phyloP scores from a whole-genome alignment of 2,113 vertebrate genomes.

The Rhinopomastus cyanomelas region DNA sequence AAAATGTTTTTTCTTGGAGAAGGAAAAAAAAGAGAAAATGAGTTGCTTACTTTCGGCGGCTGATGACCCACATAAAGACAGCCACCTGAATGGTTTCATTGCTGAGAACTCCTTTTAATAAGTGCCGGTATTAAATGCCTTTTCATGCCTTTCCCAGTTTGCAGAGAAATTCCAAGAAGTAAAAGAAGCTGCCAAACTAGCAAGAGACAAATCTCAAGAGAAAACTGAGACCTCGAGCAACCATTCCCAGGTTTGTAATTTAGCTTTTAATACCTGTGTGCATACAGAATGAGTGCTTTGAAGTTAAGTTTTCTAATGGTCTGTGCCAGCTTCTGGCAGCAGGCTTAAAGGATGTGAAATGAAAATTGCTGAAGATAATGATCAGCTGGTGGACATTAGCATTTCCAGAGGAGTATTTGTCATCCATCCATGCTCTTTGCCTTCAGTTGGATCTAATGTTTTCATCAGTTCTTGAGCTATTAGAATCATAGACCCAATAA shows the following conservation, averaged over 20 bases:
- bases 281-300: background rate
- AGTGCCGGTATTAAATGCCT: no score
- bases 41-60: background rate
- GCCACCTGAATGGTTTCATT: background rate
- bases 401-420: conserved; percentile 21
- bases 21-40: background rate
- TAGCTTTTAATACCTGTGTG: background rate
- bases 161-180: conserved; percentile 98
- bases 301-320: conserved; percentile 15
- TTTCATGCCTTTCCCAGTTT: conserved; percentile 81
- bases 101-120: background rate
- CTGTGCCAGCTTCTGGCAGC: background rate
- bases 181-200: conserved; percentile 91
- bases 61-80: background rate
- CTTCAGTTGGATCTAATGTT: background rate
- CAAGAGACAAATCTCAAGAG: conserved; percentile 94
- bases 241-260: conserved; percentile 87
- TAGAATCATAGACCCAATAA: background rate
- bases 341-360: background rate
- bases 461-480: background rate
- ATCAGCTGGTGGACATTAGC: background rate
- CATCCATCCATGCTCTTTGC: background rate
- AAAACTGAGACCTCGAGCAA: conserved; percentile 89
- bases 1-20: background rate
- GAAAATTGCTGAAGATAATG: background rate